Percentiles rank a stretch among this genome's conserved stretches.
These are phyloP conservation scores for Philopotamus ludificatus DNA, from an alignment of 1,140 invertebrate species.

Conservation along the genomic window DNA sequence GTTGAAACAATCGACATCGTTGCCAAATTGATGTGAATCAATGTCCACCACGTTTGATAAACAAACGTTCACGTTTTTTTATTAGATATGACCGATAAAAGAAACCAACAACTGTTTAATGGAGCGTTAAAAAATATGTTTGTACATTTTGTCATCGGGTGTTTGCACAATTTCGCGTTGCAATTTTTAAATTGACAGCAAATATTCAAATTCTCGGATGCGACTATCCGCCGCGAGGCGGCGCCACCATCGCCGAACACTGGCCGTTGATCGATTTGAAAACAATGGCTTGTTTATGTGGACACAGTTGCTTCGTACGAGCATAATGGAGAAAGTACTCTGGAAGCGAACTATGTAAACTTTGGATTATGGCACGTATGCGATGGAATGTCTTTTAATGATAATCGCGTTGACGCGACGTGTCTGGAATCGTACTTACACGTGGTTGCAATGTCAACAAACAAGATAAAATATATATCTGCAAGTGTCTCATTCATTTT, in stretches of 20 bases:
- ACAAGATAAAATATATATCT: too few relatives aligned
- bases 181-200: background rate
- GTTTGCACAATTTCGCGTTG: too few relatives aligned
- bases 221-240: too few relatives aligned
- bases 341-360: background rate
- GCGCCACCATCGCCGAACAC: too few relatives aligned
- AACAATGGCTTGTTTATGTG: background rate
- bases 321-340: background rate
- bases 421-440: too few relatives aligned
- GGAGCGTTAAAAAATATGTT: background rate
- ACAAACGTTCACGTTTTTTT: conserved; percentile 2
- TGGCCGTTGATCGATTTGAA: too few relatives aligned
- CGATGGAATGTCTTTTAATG: background rate
- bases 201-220: background rate
- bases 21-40: background rate
- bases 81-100: background rate
- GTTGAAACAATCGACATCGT: background rate
- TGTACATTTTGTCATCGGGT: background rate
- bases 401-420: too few relatives aligned
- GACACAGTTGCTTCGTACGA: background rate
- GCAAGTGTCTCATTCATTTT: too few relatives aligned
- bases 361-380: background rate
- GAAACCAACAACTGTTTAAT: background rate
- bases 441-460: too few relatives aligned
- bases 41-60: background rate